phyloP scores from a whole-genome alignment of 2,113 vertebrate species.

The Myrmecophaga tridactyla region DNA sequence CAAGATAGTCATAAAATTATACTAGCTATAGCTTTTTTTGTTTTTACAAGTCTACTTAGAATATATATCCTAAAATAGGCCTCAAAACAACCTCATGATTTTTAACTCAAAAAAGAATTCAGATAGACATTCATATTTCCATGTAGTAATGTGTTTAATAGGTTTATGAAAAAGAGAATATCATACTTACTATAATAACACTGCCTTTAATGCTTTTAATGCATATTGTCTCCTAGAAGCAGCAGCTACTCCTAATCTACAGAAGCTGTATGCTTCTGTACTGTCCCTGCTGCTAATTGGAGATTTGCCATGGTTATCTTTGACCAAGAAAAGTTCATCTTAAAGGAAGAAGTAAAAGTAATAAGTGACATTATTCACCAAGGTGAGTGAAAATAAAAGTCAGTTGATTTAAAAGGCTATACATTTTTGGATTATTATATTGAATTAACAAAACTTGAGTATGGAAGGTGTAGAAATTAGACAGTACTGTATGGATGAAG shows the following conservation, averaged over 20 bases:
- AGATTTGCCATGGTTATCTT: constrained; percentile 82
- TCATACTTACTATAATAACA: neutral
- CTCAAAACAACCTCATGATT: neutral
- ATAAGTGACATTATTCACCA: constrained; percentile 77
- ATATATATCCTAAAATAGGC: constrained; percentile 38
- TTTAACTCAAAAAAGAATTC: constrained; percentile 37
- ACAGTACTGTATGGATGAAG: neutral
- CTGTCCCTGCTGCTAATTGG: constrained; percentile 76
- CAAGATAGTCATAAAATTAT: neutral
- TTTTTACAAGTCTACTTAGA: constrained; percentile 1
- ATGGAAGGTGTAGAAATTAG: constrained; percentile 3
- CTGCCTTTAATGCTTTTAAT: constrained; percentile 32
- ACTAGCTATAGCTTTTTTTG: neutral
- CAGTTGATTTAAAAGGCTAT: neutral
- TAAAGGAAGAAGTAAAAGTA: constrained; percentile 86
- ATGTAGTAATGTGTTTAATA: neutral
- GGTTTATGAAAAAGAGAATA: neutral
- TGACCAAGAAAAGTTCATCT: constrained; percentile 85
- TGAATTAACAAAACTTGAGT: constrained; percentile 8
- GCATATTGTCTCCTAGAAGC: constrained; percentile 82
- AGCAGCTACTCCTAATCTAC: constrained; percentile 78
- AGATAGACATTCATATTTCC: constrained; percentile 21
- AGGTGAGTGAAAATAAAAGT: constrained; percentile 76
- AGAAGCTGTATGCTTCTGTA: constrained; percentile 65
- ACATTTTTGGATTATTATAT: neutral